Evolutionary conservation across 2,113 vertebrate genomes (phyloP).

Genomic region (Boleophthalmus pectinirostris): DNA sequence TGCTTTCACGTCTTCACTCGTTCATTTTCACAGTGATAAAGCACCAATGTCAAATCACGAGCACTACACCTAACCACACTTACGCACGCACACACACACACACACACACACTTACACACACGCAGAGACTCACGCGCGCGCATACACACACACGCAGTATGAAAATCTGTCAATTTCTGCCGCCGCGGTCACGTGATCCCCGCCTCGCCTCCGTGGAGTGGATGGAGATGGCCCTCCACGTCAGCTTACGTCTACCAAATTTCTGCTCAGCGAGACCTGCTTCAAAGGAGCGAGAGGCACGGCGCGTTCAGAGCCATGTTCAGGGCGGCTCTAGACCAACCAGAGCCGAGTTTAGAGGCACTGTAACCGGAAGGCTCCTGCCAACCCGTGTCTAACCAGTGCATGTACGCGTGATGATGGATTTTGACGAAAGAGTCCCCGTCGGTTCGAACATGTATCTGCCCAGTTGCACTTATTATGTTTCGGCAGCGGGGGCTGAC

Average conservation of each 20-base stretch:
- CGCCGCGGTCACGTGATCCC: slow-evolving; percentile 90
- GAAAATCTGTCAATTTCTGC: slow-evolving; percentile 93
- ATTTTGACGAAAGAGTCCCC: slow-evolving; percentile 99
- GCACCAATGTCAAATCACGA: slow-evolving; percentile 63
- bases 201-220: slow-evolving; percentile 95
- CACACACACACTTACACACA: slow-evolving; percentile 6
- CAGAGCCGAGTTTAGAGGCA: slow-evolving; percentile 84
- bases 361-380: slow-evolving; percentile 51
- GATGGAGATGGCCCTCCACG: slow-evolving; percentile 98
- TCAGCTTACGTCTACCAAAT: slow-evolving; percentile 98
- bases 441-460: slow-evolving; percentile 99
- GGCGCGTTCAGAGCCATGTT: slow-evolving; percentile 91
- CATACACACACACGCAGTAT: slow-evolving; percentile 26
- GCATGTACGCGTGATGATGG: slow-evolving; percentile 82
- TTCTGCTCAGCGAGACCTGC: slow-evolving; percentile 93
- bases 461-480: slow-evolving; percentile 99
- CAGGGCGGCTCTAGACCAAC: slow-evolving; percentile 88
- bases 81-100: slow-evolving; percentile 5
- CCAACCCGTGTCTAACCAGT: not conserved
- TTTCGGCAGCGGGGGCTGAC: slow-evolving; percentile 94
- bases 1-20: slow-evolving; percentile 42
- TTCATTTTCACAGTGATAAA: slow-evolving; percentile 61
- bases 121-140: not conserved
- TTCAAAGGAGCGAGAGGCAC: slow-evolving; percentile 96
- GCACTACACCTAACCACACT: slow-evolving; percentile 17